A percentile compares a stretch with the other conserved stretches of the same genome.
phyloP scores from a whole-genome alignment of 2,113 vertebrate species.

The Petrocephalus zakoni region DNA sequence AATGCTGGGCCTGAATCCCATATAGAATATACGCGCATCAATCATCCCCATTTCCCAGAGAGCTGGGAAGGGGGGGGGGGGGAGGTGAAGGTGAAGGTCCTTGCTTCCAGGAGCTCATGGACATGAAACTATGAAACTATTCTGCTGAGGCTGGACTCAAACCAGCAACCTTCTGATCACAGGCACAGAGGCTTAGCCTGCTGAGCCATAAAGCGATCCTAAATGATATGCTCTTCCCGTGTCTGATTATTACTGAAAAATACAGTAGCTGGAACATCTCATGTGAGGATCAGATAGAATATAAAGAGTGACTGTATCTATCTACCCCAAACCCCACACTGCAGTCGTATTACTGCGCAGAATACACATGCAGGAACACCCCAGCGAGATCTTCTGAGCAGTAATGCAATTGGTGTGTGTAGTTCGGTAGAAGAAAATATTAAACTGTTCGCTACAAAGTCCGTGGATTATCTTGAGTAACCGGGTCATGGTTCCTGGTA shows the following conservation, averaged over 20 bases:
- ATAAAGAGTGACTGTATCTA: not conserved
- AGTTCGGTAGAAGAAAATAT: not conserved
- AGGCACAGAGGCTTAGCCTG: not conserved
- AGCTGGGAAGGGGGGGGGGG: too few species aligned
- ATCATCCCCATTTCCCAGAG: not conserved
- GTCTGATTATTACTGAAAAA: not conserved
- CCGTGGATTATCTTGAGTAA: not conserved
- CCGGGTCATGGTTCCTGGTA: not conserved
- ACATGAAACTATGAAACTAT: not conserved
- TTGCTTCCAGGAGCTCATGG: not conserved
- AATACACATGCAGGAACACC: not conserved
- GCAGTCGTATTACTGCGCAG: not conserved
- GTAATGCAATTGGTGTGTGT: not conserved
- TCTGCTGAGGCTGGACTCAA: not conserved
- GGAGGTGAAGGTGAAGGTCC: not conserved
- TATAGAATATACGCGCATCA: not conserved
- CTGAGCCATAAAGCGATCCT: not conserved
- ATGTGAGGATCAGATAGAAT: not conserved
- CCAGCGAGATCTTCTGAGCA: not conserved
- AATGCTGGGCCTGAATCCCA: not conserved
- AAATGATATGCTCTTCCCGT: not conserved
- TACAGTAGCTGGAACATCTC: not conserved
- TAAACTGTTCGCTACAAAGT: not conserved
- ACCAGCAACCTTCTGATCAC: not conserved
- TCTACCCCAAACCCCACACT: not conserved